Evolutionary conservation across 2,888 invertebrate genomes (phyloP), one percentile per base, ranked within the genome.

Genomic region (Linyphia triangularis): DNA sequence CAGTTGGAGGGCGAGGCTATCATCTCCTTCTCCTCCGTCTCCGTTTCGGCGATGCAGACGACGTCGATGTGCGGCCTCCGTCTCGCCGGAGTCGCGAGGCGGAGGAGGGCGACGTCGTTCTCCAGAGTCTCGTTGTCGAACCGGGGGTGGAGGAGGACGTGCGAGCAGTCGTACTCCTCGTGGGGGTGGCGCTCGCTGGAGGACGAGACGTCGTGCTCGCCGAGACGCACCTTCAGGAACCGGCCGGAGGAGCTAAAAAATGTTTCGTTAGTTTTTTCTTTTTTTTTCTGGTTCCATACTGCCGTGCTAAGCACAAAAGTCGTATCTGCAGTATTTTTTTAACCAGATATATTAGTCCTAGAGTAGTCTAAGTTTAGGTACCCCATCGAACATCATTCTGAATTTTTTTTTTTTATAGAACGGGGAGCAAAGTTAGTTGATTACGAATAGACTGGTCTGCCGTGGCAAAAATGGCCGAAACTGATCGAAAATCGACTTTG

Each of bases 81-180:
- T 78, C 90, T 89, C 1, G 91, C 92, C 7, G 92, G 91, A 3
- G 90, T 89, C 28, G 90, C 88, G 78, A 93, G 91, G 30, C 91
- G 90, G 22, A 93, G 89, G 28, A 93, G 90, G 0, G 93, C 93
- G 72, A 93, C 92, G 90, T 93, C 93, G 90, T 93, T 93, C 37
- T 91, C 91, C 33, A 93, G 90, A 4, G 92, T 92, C 2, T 91
- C 90, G 90, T 93, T 93, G 90, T 92, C 91, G 89, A 92, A 93
- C 22, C 77, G 19, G 7, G 91, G 91, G 65, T 91, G 91, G 5
- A 91, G 83, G 26, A 91, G 84, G 19, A 91, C 88, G 37, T 88
- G 70, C 6, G 82, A 75, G 9, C 91, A 91, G 72, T 91, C 91
- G 73, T 92, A 91, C 88, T 93, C 93, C 81, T 93, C 92, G 89